Evolutionary conservation across 2,888 invertebrate species (phyloP), one percentile per base, ranked within the genome.

Genomic region (Oligia fasciuncula): DNA sequence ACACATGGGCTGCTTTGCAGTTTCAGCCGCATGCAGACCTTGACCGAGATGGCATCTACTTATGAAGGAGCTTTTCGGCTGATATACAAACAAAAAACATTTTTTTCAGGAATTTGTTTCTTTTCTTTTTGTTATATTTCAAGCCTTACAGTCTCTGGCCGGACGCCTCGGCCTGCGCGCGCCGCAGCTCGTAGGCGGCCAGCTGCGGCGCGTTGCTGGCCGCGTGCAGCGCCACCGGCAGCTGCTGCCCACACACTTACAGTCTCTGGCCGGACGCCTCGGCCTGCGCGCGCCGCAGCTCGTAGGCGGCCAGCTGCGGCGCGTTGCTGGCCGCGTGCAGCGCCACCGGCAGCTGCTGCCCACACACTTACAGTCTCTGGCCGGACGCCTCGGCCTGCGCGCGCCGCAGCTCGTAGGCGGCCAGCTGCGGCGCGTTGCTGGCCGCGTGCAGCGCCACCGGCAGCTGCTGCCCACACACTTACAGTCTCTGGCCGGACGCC

Each of bases 151-250:
- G 92, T 0, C 93, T 83, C 89, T 97, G 97, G 0, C 98, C 98
- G 87, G 97, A 95, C 51, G 97, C 97, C 93, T 98, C 98, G 0
- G 98, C 97, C 88, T 97, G 97, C 23, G 97, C 96, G 87, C 98
- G 97, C 75, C 97, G 95, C 73, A 95, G 96, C 94, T 98, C 98
- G 94, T 98, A 98, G 2, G 98, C 98, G 9, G 97, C 97, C 35
- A 99, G 98, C 89, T 98, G 98, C 60, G 97, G 97, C 92, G 98
- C 97, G 95, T 99, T 99, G 85, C 97, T 96, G 11, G 99, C 99
- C 67, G 98, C 97, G 63, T 98, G 98, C 88, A 99, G 93, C 2
- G 99, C 99, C 91, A 99, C 99, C 8, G 98, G 98, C 85, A 99
- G 95, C 43, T 99, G 98, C 90, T 98, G 98, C 93, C 99, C 29